phyloP scores from a whole-genome alignment of 30 jellyfish, hydroid and myxozoan genomes.

The Mastigias papua region DNA sequence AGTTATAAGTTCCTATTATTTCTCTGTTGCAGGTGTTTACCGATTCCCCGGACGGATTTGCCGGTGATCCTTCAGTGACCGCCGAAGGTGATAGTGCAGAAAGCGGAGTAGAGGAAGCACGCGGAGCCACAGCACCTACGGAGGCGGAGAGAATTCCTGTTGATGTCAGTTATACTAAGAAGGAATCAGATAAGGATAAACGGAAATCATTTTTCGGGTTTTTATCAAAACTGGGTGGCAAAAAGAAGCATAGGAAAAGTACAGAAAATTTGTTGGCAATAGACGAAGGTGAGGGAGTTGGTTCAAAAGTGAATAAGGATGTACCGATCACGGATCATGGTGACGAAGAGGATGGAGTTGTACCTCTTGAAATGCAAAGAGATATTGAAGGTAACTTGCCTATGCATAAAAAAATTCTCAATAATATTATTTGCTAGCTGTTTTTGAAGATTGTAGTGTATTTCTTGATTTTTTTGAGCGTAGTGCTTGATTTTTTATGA shows the following conservation, averaged over 20 bases:
- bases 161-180: slow-evolving; percentile 14
- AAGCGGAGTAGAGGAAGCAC: no score
- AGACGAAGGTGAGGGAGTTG: slow-evolving; percentile 3
- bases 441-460: no score
- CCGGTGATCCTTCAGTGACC: no score
- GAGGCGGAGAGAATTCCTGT: slow-evolving; percentile 47
- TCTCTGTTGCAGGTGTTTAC: no score
- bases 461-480: no score
- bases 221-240: slow-evolving; percentile 64
- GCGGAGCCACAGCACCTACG: slow-evolving; percentile 42
- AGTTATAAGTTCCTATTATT: no score
- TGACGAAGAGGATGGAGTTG: slow-evolving; percentile 63
- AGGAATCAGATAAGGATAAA: slow-evolving; percentile 58
- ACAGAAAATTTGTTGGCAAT: slow-evolving; percentile 63
- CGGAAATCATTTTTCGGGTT: slow-evolving; percentile 56
- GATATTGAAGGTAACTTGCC: slow-evolving; percentile 23
- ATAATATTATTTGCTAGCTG: no score
- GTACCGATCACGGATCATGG: slow-evolving; percentile 6
- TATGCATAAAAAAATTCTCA: no score
- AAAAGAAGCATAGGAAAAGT: slow-evolving; percentile 66
- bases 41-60: no score
- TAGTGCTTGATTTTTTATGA: no score
- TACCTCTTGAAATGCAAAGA: slow-evolving; percentile 59
- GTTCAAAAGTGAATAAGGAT: slow-evolving; percentile 3
- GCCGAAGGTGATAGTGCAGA: no score